Evolutionary conservation across 2,113 vertebrate species (phyloP).

Genomic region (Pachyramphus minor): DNA sequence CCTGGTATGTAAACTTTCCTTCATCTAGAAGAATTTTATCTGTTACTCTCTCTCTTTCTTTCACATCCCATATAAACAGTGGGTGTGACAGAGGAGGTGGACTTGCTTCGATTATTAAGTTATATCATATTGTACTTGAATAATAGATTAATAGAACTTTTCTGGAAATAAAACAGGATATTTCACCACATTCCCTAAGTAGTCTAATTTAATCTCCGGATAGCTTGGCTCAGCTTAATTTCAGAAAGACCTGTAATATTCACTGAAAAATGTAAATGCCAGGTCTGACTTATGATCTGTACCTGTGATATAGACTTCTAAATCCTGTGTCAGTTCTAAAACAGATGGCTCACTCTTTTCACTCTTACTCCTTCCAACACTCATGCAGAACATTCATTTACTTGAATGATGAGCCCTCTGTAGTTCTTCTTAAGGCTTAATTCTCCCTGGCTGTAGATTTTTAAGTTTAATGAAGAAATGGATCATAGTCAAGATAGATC

Average conservation of each 20-base stretch:
- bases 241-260: conserved; percentile 15
- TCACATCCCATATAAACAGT: background rate
- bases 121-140: background rate
- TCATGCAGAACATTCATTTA: conserved; percentile 61
- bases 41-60: fast-evolving
- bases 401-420: conserved; percentile 51
- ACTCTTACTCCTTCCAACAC: background rate
- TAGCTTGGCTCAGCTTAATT: background rate
- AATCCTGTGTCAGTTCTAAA: conserved; percentile 33
- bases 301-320: conserved; percentile 2
- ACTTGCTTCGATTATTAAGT: background rate
- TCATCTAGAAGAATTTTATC: background rate
- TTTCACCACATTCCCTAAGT: background rate
- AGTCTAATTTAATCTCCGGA: background rate
- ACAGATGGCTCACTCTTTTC: conserved; percentile 38
- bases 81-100: background rate
- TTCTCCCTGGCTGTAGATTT: conserved; percentile 29
- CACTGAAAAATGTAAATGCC: conserved; percentile 17
- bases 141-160: background rate
- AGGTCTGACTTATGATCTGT: conserved; percentile 46
- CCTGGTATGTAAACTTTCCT: background rate
- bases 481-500: conserved; percentile 56
- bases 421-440: conserved; percentile 49
- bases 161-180: background rate
- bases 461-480: conserved; percentile 58